Evolutionary conservation across 2,888 invertebrate species (phyloP), one percentile per base, ranked within the genome.

Genomic region (Thera obeliscata): DNA sequence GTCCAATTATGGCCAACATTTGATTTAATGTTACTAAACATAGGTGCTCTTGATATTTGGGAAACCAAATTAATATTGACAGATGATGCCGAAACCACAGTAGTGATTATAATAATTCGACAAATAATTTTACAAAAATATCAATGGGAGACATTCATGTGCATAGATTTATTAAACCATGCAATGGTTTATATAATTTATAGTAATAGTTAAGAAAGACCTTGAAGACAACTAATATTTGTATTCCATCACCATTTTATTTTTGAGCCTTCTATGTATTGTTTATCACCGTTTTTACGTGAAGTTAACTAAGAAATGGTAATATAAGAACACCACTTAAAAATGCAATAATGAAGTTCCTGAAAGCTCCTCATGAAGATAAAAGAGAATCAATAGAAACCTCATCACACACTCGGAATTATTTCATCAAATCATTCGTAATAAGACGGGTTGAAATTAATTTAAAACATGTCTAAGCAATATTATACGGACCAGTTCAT

Each of bases 401-500:
- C 48, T 56, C 54, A 8, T 68, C 67, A 69, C 65, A 72, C 48
- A 70, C 62, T 67, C 62, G 66, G 76, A 81, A 81, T 82, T 81
- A 81, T 82, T 82, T 82, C 76, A 83, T 80, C 79, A 83, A 85
- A 83, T 83, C 82, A 84, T 85, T 84, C 78, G 80, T 85, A 87
- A 85, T 87, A 87, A 89, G 87, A 87, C 82, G 84, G 87, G 86
- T 88, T 87, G 80, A 90, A 91, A 90, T 92, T 91, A 91, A 90
- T 92, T 93, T 89, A 89, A 92, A 92, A 91, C 91, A 93, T 93
- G 91, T 91, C 91, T 93, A 92, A 93, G 93, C 91, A 92, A 91
- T 92, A 93, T 93, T 90, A 92, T 90, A 89, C 89, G 91, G 92
- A 92, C 93, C 91, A 93, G 93, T 93, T 93, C 93, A 93, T 93